These are phyloP conservation scores for Plagiodera versicolora DNA, from an alignment of 2,888 invertebrate genomes.

Conservation along the genomic window DNA sequence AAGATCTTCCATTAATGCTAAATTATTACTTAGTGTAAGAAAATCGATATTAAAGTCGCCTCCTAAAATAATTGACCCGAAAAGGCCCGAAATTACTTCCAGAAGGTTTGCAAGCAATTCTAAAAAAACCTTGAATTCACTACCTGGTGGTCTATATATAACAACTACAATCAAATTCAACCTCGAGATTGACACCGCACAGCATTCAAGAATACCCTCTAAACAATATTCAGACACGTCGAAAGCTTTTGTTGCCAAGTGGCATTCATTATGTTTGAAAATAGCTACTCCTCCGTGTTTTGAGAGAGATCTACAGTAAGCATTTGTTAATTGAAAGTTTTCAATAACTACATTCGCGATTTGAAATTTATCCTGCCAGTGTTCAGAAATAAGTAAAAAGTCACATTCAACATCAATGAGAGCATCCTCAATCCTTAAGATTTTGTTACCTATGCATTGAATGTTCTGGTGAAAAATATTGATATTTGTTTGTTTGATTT, in stretches of 20 bases:
- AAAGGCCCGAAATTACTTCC: neutral
- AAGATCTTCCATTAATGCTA: too few species aligned
- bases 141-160: too few species aligned
- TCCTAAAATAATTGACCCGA: too few species aligned
- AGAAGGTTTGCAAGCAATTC: neutral
- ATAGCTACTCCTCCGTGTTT: too few species aligned
- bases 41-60: too few species aligned
- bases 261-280: too few species aligned
- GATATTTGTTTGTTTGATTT: too few species aligned
- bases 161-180: too few species aligned
- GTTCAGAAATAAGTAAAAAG: too few species aligned
- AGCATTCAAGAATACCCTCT: constrained; percentile 1
- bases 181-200: neutral
- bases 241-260: too few species aligned
- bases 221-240: neutral
- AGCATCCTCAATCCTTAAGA: constrained; percentile 1
- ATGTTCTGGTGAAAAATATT: too few species aligned
- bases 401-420: neutral
- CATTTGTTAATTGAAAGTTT: neutral
- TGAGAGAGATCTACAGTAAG: too few species aligned
- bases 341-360: constrained; percentile 1
- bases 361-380: constrained; percentile 1
- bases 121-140: neutral
- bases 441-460: constrained; percentile 2
- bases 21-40: neutral